Base-by-base conservation (phyloP, 2,888 invertebrate species). In the Eilema depressum region DNA sequence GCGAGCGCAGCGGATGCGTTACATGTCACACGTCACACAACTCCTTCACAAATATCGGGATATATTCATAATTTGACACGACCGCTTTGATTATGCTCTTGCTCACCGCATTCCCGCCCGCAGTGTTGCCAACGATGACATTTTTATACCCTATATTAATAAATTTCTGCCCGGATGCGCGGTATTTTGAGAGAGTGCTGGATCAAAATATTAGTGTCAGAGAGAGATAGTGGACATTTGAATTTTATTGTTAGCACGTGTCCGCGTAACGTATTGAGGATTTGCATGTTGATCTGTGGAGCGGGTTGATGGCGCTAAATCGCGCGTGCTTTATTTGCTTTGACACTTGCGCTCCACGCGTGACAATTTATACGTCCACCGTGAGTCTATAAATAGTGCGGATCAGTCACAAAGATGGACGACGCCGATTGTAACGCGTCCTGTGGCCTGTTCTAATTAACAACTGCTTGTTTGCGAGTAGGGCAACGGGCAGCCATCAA, bases 1-100 rank as follows among this genome's bases (percentile, higher is more conserved):
- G 74, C 65, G 78, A 67, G 75, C 75, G 86, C 89, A 82, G 88
- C 93, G 93, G 93, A 93, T 91, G 91, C 90, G 86, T 67, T 74
- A 76, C 91, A 71, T 92, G 93, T 93, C 94, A 87, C 79, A 81
- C 85, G 93, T 92, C 93, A 88, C 85, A 92, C 92, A 88, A 92
- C 91, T 93, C 92, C 90, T 89, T 92, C 93, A 91, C 93, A 91
- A 92, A 91, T 90, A 91, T 92, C 91, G 90, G 91, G 91, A 92
- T 87, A 91, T 91, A 91, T 92, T 92, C 91, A 91, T 93, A 92
- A 92, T 89, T 91, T 91, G 94, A 92, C 91, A 83, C 85, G 84
- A 84, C 74, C 85, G 86, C 93, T 93, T 93, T 93, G 92, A 94
- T 89, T 85, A 86, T 83, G 84, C 89, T 78, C 78, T 67, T 79